A percentile compares a stretch with the other conserved stretches of the same genome.
Conservation (phyloP, 2,113 vertebrate species). For the Cyanoliseus patagonus region DNA sequence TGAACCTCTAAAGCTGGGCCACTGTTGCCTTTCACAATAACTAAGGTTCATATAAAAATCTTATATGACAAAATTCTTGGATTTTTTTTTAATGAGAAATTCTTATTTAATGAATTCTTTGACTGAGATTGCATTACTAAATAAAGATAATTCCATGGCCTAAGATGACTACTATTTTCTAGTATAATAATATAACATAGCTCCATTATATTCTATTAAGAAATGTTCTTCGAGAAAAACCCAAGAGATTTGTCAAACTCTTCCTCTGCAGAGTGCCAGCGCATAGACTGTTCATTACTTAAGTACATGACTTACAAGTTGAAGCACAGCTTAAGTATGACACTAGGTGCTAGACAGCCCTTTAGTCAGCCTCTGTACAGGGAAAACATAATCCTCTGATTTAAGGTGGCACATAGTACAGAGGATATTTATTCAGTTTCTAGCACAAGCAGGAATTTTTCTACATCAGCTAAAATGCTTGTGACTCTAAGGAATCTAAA, state of each 20-base stretch:
- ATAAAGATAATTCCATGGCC: background rate
- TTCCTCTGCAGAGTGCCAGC: background rate
- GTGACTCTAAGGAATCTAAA: background rate
- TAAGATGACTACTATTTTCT: background rate
- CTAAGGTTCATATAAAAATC: background rate
- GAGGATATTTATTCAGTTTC: background rate
- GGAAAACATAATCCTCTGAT: background rate
- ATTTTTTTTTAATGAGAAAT: background rate
- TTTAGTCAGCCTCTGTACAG: background rate
- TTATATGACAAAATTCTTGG: background rate
- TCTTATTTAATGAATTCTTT: background rate
- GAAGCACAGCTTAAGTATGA: background rate
- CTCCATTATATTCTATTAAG: background rate
- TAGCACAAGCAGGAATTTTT: background rate
- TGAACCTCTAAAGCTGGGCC: background rate
- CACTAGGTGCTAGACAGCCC: background rate
- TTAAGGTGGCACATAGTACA: background rate
- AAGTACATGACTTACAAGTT: fast-evolving
- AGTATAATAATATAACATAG: background rate
- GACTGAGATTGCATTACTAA: background rate
- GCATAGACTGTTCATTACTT: background rate
- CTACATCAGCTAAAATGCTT: background rate
- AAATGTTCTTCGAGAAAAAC: background rate
- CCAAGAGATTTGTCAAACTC: background rate
- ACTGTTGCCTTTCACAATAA: background rate